Evolutionary conservation across 2,113 vertebrate genomes (phyloP).

Genomic region (Ursus arctos): DNA sequence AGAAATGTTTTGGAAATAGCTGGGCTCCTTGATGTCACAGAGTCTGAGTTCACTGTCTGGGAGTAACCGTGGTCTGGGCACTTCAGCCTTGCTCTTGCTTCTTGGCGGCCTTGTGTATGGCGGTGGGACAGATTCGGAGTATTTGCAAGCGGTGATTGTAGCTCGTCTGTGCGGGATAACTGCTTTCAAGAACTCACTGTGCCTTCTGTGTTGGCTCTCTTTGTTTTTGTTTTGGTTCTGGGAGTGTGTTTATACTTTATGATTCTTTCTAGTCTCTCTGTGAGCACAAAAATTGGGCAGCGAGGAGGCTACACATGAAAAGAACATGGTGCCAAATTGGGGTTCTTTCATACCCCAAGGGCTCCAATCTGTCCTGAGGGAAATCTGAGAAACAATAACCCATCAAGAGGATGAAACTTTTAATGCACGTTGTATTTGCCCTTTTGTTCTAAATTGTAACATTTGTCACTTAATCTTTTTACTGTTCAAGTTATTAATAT

Average conservation of each 20-base stretch:
- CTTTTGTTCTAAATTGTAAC: background rate
- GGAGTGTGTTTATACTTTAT: too few relatives aligned
- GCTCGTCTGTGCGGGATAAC: too few relatives aligned
- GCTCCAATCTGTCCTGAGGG: background rate
- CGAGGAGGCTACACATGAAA: background rate
- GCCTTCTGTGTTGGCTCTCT: accelerated
- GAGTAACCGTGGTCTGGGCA: accelerated
- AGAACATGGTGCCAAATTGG: background rate
- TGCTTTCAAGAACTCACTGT: background rate
- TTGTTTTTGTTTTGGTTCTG: background rate
- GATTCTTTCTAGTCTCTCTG: background rate
- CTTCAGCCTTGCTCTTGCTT: too few relatives aligned
- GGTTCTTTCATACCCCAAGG: background rate
- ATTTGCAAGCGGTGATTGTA: background rate
- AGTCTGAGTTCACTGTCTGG: too few relatives aligned
- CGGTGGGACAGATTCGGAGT: accelerated
- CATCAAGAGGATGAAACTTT: background rate
- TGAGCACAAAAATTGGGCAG: accelerated
- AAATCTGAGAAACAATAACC: background rate
- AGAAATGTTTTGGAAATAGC: accelerated
- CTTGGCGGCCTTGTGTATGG: background rate
- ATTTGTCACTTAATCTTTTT: background rate
- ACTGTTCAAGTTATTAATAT: background rate
- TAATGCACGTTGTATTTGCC: background rate
- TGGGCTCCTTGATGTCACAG: accelerated